Percentiles rank a stretch among this genome's conserved stretches.
These are phyloP conservation scores for Polydesmus complanatus DNA, from an alignment of 2,888 invertebrate genomes.

Conservation along the genomic window DNA sequence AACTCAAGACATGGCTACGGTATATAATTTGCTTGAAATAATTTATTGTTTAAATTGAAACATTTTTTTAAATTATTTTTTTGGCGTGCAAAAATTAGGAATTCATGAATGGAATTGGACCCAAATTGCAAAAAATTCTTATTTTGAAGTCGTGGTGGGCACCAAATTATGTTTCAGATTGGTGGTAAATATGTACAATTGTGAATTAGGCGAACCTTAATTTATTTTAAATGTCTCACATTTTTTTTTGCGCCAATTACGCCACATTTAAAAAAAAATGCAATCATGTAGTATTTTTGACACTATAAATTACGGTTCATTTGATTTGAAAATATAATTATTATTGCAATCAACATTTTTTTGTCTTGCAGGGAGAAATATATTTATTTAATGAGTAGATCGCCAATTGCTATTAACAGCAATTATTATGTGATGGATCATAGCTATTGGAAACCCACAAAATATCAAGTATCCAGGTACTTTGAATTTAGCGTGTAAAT, in stretches of 20 bases:
- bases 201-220: too few species aligned
- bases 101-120: conserved; percentile 33
- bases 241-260: too few species aligned
- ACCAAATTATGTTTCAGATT: conserved; percentile 37
- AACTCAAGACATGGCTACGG: conserved; percentile 29
- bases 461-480: conserved; percentile 30
- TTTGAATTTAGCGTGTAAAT: neutral
- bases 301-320: too few species aligned
- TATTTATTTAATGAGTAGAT: conserved; percentile 36
- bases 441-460: conserved; percentile 34
- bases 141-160: conserved; percentile 37
- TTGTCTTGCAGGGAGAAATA: conserved; percentile 36
- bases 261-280: too few species aligned
- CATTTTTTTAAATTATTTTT: conserved; percentile 5
- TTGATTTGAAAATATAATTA: neutral
- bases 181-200: conserved; percentile 35
- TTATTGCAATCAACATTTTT: too few species aligned
- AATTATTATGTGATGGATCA: conserved; percentile 40
- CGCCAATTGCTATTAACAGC: conserved; percentile 36
- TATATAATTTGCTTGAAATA: conserved; percentile 9
- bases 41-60: neutral
- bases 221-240: too few species aligned
- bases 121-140: conserved; percentile 34
- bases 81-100: conserved; percentile 23
- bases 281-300: too few species aligned